A percentile compares a stretch with the other conserved stretches of the same genome.
Evolutionary conservation across 2,797 vertebrate genomes (phyloP).

Genomic region (Naso thynnoides): DNA sequence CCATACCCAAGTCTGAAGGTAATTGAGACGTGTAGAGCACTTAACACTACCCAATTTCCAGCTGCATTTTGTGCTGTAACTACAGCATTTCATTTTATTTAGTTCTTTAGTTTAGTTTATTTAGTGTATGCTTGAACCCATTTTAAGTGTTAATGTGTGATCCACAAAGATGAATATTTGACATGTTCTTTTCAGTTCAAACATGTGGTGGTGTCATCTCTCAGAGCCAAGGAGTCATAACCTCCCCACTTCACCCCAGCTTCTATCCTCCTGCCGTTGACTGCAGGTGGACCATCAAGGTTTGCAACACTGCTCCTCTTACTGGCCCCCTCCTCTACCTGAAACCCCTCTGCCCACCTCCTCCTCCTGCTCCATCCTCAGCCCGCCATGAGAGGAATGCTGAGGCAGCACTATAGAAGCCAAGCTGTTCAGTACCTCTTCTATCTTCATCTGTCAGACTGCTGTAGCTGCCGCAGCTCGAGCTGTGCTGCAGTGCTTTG

Average conservation of each 20-base stretch:
- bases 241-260: slow-evolving; percentile 81
- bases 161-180: background rate
- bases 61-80: background rate
- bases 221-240: slow-evolving; percentile 64
- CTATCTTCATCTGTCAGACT: slow-evolving; percentile 83
- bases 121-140: background rate
- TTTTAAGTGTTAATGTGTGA: background rate
- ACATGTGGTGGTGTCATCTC: slow-evolving; percentile 72
- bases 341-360: slow-evolving; percentile 19
- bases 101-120: too few species aligned
- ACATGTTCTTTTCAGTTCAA: slow-evolving; percentile 57
- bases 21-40: slow-evolving; percentile 1
- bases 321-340: slow-evolving; percentile 33
- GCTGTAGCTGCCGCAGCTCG: slow-evolving; percentile 70
- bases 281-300: slow-evolving; percentile 86
- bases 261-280: slow-evolving; percentile 84
- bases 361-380: slow-evolving; percentile 60
- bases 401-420: slow-evolving; percentile 79
- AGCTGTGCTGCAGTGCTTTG: slow-evolving; percentile 64
- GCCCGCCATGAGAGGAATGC: slow-evolving; percentile 75
- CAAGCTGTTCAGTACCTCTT: slow-evolving; percentile 83
- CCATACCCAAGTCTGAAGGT: slow-evolving; percentile 67
- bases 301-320: slow-evolving; percentile 66
- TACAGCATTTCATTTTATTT: background rate
- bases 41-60: background rate